Base-by-base conservation (phyloP, 2,888 invertebrate genomes). In the Hydroisotoma schaefferi region DNA sequence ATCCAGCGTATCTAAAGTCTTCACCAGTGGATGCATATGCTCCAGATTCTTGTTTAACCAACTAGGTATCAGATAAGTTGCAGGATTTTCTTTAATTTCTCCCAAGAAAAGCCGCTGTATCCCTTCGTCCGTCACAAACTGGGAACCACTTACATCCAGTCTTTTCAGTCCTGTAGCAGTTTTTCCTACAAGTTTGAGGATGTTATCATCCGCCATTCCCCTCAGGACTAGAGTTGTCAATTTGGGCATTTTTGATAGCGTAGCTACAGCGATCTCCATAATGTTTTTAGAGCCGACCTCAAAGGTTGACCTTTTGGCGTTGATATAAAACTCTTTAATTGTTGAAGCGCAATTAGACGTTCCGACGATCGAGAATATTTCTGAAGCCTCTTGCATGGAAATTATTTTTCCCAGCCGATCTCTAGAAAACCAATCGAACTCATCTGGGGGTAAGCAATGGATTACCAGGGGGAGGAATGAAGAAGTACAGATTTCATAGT, bases 61-160 rank as follows among this genome's bases (percentile, higher is more conserved):
- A 1, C 64, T 53, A 5, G 57, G 37, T n/a, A 69, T 65, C 47
- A 68, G 37, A 38, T 65, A 64, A 12, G 64, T 29, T 0, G 61
- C 61, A 5, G 62, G 18, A 46, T 66, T 60, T 48, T 64, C 61
- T 5, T 48, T 59, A 2, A 43, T 38, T 2, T 59, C 52, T 26
- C 57, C 49, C 37, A 68, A 59, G 18, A 70, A 63, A 12, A 70
- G 48, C 20, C 58, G 22, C 37, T 61, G 55, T 6, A 67, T 62
- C 4, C 69, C 69, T 22, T 43, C 52, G 48, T 70, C 66, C 0
- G 64, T 66, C 1, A 70, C 67, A 28, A 53, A 55, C 20, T 57
- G 54, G 2, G 67, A 68, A 5, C 65, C 67, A 59, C 65, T 68
- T 3, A 70, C 53, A 51, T 70, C 69, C 43, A 70, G 59, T 22